Evolutionary conservation across 2,888 invertebrate species (phyloP).

Genomic region (Molorchus minor): DNA sequence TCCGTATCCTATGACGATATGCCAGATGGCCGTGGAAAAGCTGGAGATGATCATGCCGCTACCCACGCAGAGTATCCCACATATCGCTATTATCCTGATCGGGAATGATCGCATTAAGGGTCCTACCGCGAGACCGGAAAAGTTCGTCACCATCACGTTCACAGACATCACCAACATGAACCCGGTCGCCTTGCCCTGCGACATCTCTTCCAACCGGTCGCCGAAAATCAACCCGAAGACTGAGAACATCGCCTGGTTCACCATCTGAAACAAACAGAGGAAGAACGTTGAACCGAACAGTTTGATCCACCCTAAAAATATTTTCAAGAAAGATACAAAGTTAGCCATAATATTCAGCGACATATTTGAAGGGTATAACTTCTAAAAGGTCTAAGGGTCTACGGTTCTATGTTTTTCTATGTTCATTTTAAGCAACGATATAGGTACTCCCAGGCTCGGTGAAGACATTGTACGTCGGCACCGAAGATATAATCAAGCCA

Average conservation of each 20-base stretch:
- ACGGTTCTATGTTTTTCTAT: too few relatives aligned
- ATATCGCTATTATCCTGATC: constrained; percentile 66
- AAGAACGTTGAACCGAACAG: too few relatives aligned
- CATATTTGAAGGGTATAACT: too few relatives aligned
- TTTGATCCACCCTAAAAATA: too few relatives aligned
- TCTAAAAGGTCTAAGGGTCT: too few relatives aligned
- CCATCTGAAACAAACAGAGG: constrained; percentile 62
- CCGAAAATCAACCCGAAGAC: constrained; percentile 76
- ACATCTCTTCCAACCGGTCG: constrained; percentile 70
- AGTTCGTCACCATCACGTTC: constrained; percentile 72
- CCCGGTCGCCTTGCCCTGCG: constrained; percentile 69
- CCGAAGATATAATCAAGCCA: too few relatives aligned
- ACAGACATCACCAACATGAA: constrained; percentile 75
- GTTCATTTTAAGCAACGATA: too few relatives aligned
- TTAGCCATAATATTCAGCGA: too few relatives aligned
- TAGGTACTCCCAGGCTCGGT: too few relatives aligned
- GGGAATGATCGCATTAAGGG: constrained; percentile 70
- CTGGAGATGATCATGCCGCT: constrained; percentile 66
- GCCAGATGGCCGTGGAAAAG: constrained; percentile 65
- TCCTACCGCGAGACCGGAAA: constrained; percentile 74
- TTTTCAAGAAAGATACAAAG: too few relatives aligned
- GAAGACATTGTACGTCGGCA: too few relatives aligned
- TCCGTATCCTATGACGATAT: constrained; percentile 68
- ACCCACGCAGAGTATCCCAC: constrained; percentile 66
- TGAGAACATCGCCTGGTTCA: constrained; percentile 76